Evolutionary conservation across 2,888 invertebrate genomes (phyloP).

Genomic region (Lasioglossum calceatum): DNA sequence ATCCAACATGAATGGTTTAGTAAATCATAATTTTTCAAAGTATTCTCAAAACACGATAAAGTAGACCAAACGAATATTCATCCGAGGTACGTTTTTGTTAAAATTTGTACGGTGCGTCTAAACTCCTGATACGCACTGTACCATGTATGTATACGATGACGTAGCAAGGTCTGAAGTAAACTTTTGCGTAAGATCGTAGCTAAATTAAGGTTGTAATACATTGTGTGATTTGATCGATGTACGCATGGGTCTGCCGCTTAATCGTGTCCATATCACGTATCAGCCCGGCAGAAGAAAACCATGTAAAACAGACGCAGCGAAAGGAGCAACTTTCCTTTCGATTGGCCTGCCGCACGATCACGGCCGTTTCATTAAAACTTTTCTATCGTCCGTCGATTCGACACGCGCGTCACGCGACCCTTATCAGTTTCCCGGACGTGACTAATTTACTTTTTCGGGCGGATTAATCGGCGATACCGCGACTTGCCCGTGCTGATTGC

Average conservation of each 20-base stretch:
- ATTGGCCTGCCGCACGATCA: neutral
- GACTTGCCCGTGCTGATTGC: neutral
- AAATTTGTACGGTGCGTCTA: too few relatives aligned
- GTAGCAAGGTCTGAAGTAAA: neutral
- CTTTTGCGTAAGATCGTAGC: neutral
- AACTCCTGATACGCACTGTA: too few relatives aligned
- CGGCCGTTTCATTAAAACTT: neutral
- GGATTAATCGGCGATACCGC: slow-evolving; percentile 24
- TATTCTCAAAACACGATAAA: too few relatives aligned
- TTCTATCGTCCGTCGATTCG: slow-evolving; percentile 17
- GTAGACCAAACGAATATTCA: too few relatives aligned
- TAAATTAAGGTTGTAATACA: neutral
- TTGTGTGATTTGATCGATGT: too few relatives aligned
- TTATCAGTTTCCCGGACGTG: slow-evolving; percentile 2
- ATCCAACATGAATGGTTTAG: too few relatives aligned
- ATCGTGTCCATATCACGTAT: neutral
- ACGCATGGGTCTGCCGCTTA: too few relatives aligned
- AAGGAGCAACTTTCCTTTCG: neutral
- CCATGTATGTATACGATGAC: too few relatives aligned
- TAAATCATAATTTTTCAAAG: too few relatives aligned
- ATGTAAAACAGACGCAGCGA: neutral
- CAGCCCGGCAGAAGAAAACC: neutral
- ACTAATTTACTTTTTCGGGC: slow-evolving; percentile 29
- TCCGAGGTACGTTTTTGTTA: too few relatives aligned
- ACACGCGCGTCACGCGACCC: neutral